Evolutionary conservation across 2,888 invertebrate species (phyloP).

Genomic region (Ophioninae sp.): DNA sequence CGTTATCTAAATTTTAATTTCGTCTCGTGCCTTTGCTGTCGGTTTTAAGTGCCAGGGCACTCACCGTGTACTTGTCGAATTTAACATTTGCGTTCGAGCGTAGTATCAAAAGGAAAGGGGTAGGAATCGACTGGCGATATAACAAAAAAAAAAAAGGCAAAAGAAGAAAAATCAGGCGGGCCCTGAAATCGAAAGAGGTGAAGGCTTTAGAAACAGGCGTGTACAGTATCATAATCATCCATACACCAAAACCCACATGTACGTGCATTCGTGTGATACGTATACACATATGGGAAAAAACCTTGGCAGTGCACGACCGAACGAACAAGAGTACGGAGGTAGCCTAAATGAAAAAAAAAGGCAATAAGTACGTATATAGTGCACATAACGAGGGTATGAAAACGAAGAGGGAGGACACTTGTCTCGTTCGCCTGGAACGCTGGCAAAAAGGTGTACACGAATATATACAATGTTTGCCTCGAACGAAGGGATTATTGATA

Average conservation of each 20-base stretch:
- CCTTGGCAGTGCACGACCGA: conserved; percentile 60
- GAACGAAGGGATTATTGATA: conserved; percentile 8
- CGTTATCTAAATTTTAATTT: too few species aligned
- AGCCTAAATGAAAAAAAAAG: conserved; percentile 32
- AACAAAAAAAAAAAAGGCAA: conserved; percentile 15
- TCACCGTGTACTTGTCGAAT: not conserved
- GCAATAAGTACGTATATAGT: conserved; percentile 13
- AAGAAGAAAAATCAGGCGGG: conserved; percentile 20
- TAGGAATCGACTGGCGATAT: conserved; percentile 13
- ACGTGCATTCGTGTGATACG: not conserved
- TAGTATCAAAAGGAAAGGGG: conserved; percentile 5
- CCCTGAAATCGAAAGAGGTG: conserved; percentile 47
- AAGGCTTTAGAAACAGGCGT: conserved; percentile 53
- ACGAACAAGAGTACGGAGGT: conserved; percentile 38
- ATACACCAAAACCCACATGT: conserved; percentile 14
- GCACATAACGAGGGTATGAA: conserved; percentile 47
- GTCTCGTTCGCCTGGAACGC: conserved; percentile 45
- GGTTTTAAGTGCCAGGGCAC: not conserved
- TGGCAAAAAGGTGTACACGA: conserved; percentile 1
- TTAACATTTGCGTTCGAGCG: conserved; percentile 13
- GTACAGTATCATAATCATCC: conserved; percentile 20
- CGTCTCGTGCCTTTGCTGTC: not conserved
- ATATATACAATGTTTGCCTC: not conserved
- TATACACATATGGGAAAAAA: conserved; percentile 27
- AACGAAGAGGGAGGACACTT: conserved; percentile 42